Base-by-base conservation (phyloP, 2,797 vertebrate genomes). In the Channa striata region DNA sequence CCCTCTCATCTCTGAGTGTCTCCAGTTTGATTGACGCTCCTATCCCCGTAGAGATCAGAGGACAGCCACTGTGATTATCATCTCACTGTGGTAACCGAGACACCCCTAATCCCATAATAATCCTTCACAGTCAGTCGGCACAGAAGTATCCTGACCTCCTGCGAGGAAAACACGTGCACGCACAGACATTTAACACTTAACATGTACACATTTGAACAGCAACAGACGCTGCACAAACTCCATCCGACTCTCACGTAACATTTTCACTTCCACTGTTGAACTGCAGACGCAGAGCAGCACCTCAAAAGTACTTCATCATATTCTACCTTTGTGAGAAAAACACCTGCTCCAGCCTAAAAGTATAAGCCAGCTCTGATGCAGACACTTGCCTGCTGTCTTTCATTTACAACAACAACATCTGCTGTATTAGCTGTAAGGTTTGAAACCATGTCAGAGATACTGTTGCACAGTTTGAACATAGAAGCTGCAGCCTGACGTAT, bases 51-150 rank as follows among this genome's bases (percentile, higher is more conserved):
- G 78, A 92, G 91, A 93, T 92, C 90, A 91, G 86, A 92, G 92
- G 83, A 89, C 83, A 62, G 89, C 84, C 79, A 86, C 86, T 74
- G 83, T 90, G 90, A 93, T 93, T 93, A 93, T 90, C 87, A 87
- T 88, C 87, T 93, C 76, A 69, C 84, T 25, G 75, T 83, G 84
- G 86, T 92, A 92, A 92, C 87, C 56, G 68, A 91, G 90, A 91
- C 85, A 81, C 83, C 78, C 72, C 34, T 91, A 92, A 91, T 92
- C 88, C 91, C 82, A 89, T 89, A 90, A 91, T 91, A 89, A 91
- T 92, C 87, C 86, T 47, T 87, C 75, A 80, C 81, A 85, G 82
- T 79, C 82, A 87, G 78, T 77, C 83, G 81, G 67, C 80, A 46
- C 74, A 66, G 74, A 60, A 86, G 87, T 79, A 67, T 77, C 77